A percentile compares a stretch with the other conserved stretches of the same genome.
These are phyloP conservation scores for Rotaria magnacalcarata DNA, from an alignment of 2,888 invertebrate genomes.

Conservation along the genomic window DNA sequence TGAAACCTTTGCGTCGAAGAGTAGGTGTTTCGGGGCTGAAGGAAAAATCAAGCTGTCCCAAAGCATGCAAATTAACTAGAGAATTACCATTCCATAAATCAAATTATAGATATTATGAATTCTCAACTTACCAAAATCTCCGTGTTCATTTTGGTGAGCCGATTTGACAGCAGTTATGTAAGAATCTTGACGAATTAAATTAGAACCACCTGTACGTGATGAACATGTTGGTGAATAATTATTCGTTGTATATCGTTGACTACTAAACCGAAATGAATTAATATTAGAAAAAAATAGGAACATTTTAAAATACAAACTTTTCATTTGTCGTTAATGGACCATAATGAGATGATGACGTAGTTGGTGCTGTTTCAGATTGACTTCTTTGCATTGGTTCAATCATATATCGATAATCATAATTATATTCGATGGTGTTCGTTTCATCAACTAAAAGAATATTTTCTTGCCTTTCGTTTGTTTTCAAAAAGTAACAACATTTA, in stretches of 20 bases:
- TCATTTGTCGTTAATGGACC: neutral
- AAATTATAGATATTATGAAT: neutral
- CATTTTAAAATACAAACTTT: neutral
- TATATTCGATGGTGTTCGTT: neutral
- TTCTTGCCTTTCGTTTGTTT: too few species aligned
- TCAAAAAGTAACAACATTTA: neutral
- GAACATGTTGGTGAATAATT: neutral
- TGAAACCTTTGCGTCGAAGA: neutral
- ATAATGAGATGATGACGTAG: neutral
- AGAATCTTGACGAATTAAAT: conserved; percentile 27
- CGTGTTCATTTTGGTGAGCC: neutral
- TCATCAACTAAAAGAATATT: neutral
- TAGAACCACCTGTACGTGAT: neutral
- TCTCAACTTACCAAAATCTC: neutral
- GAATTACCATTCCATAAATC: neutral
- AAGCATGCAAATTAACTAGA: conserved; percentile 3
- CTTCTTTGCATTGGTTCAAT: neutral
- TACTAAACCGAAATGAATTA: neutral
- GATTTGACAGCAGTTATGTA: conserved; percentile 25
- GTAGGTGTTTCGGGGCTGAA: neutral
- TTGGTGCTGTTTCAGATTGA: neutral
- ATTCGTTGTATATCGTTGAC: neutral
- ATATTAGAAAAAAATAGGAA: neutral
- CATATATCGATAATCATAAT: neutral
- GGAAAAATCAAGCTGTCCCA: neutral